Conservation (phyloP, 2,113 vertebrate species). For the Megalops atlanticus region DNA sequence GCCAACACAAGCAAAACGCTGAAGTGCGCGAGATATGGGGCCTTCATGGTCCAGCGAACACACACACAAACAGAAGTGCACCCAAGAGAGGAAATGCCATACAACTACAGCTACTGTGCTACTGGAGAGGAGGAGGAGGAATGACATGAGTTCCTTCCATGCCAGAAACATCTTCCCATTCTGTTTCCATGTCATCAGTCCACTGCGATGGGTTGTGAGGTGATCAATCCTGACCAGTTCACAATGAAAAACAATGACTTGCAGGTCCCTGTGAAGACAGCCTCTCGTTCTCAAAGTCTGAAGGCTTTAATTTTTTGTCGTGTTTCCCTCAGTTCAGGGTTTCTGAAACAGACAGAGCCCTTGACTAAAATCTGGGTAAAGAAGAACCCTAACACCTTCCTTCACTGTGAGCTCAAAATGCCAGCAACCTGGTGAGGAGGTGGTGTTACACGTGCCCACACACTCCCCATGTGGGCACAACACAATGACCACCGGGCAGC, state of each 20-base stretch:
- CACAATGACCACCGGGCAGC: slow-evolving; percentile 66
- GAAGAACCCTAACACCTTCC: slow-evolving; percentile 4
- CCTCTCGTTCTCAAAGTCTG: too few species aligned
- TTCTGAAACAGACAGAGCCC: neutral
- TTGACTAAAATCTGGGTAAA: neutral
- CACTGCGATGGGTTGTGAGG: too few species aligned
- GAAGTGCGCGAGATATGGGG: slow-evolving; percentile 58
- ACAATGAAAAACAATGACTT: too few species aligned
- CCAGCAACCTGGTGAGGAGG: too few species aligned
- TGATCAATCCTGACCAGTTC: too few species aligned
- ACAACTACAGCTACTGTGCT: slow-evolving; percentile 57
- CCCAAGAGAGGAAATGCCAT: slow-evolving; percentile 60
- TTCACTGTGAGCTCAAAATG: too few species aligned
- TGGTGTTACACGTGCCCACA: too few species aligned
- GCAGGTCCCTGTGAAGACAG: too few species aligned
- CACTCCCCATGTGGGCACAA: slow-evolving; percentile 35
- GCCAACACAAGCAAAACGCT: neutral
- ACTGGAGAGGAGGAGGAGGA: slow-evolving; percentile 34
- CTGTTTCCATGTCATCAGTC: too few species aligned
- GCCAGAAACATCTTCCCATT: neutral
- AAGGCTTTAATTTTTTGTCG: too few species aligned
- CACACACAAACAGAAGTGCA: slow-evolving; percentile 42
- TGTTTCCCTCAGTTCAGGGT: too few species aligned
- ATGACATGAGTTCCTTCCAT: neutral
- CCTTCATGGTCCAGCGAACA: slow-evolving; percentile 59